Percentiles rank a stretch among this genome's conserved stretches.
Conservation (phyloP, 2,797 vertebrate species). For the Danionella dracula region DNA sequence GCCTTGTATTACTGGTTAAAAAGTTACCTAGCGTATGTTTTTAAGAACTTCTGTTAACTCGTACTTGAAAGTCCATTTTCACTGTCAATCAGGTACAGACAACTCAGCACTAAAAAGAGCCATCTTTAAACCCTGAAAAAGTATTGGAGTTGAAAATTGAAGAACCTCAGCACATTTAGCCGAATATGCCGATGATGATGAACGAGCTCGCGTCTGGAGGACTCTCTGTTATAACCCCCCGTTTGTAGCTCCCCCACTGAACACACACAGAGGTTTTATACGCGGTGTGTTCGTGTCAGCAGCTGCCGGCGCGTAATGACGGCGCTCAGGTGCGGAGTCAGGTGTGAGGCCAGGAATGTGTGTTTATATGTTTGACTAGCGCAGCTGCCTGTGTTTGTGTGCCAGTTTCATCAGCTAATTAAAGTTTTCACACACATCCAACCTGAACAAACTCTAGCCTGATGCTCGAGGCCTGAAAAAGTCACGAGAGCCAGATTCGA, state of each 20-base stretch:
- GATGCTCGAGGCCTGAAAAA: not conserved
- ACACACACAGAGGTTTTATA: not conserved
- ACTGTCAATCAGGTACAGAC: too few relatives aligned
- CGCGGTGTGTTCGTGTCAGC: not conserved
- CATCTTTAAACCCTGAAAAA: too few relatives aligned
- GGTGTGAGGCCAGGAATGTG: constrained; percentile 6
- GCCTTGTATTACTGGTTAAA: too few relatives aligned
- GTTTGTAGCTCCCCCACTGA: not conserved
- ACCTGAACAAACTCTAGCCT: not conserved
- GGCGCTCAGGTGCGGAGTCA: not conserved
- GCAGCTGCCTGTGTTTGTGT: not conserved
- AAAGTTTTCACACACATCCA: not conserved
- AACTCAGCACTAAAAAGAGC: too few relatives aligned
- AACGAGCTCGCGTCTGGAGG: too few relatives aligned
- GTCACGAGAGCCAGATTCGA: not conserved
- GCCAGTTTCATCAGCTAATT: not conserved
- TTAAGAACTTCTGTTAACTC: too few relatives aligned
- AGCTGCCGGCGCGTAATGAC: not conserved
- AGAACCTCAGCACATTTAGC: too few relatives aligned
- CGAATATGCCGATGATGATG: too few relatives aligned
- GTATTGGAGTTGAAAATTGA: too few relatives aligned
- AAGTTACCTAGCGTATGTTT: too few relatives aligned
- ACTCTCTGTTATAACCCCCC: too few relatives aligned
- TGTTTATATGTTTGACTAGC: constrained; percentile 2
- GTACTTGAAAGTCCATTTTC: too few relatives aligned